Evolutionary conservation across 2,888 invertebrate genomes (phyloP).

Genomic region (Chalcosyrphus nemorum): DNA sequence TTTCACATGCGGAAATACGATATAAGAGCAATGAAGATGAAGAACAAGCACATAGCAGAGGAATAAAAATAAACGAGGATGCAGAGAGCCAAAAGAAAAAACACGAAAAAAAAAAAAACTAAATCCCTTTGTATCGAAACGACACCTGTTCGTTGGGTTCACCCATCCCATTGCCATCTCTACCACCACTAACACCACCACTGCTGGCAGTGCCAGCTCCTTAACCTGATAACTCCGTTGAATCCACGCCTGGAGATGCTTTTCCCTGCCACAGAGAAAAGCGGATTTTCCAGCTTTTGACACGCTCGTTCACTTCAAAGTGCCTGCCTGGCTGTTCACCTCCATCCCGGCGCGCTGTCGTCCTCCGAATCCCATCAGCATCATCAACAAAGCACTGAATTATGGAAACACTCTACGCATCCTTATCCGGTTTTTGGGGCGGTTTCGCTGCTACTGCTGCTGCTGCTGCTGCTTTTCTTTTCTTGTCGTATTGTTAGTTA

Average conservation of each 20-base stretch:
- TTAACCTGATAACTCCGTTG: conserved; percentile 47
- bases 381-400: conserved; percentile 55
- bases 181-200: neutral
- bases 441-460: conserved; percentile 3
- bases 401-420: conserved; percentile 61
- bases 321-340: conserved; percentile 27
- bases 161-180: neutral
- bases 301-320: conserved; percentile 63
- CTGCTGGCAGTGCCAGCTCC: conserved; percentile 4
- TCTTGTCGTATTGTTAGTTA: conserved; percentile 26
- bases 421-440: conserved; percentile 43
- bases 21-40: neutral
- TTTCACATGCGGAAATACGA: conserved; percentile 47
- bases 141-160: conserved; percentile 35
- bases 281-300: conserved; percentile 59
- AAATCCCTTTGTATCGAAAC: conserved; percentile 35
- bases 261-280: conserved; percentile 29
- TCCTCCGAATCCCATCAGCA: conserved; percentile 42
- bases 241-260: conserved; percentile 39
- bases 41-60: neutral
- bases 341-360: neutral
- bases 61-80: conserved; percentile 9
- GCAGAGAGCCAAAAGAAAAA: neutral
- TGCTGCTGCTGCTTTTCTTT: conserved; percentile 1
- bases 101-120: neutral